phyloP scores from a whole-genome alignment of 2,797 vertebrate species.

The Tolypeutes matacus region DNA sequence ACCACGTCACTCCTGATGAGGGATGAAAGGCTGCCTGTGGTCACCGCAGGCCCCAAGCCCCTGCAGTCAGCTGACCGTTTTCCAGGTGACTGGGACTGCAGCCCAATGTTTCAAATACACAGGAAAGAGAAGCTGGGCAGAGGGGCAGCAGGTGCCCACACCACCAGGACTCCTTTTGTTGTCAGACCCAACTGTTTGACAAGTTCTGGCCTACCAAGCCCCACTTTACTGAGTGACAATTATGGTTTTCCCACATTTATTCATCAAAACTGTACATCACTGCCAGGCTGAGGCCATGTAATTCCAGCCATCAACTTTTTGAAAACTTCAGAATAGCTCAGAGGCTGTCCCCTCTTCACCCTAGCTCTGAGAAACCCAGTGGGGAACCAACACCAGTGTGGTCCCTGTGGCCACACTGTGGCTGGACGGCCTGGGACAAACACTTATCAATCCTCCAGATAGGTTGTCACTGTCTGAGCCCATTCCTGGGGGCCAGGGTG shows the following conservation, averaged over 20 bases:
- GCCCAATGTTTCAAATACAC: neutral
- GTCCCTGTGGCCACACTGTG: accelerated
- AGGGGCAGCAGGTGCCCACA: neutral
- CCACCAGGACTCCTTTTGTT: neutral
- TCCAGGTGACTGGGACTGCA: neutral
- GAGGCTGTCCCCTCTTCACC: neutral
- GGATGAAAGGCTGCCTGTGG: neutral
- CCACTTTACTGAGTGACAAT: neutral
- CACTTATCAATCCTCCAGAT: neutral
- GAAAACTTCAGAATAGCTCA: neutral
- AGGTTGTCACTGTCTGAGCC: accelerated
- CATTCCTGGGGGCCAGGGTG: neutral
- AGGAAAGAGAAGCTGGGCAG: neutral
- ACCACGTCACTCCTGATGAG: neutral
- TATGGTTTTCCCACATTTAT: neutral
- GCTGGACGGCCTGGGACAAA: neutral
- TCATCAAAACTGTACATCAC: neutral
- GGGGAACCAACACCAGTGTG: neutral
- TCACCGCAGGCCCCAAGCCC: too few relatives aligned
- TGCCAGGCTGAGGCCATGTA: neutral
- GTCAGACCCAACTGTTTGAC: neutral
- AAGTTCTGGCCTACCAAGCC: neutral
- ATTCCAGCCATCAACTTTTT: neutral
- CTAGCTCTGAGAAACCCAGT: neutral
- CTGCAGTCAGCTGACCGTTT: too few relatives aligned